Conservation (phyloP, 2,888 invertebrate genomes). For the Drosophila crucigera region DNA sequence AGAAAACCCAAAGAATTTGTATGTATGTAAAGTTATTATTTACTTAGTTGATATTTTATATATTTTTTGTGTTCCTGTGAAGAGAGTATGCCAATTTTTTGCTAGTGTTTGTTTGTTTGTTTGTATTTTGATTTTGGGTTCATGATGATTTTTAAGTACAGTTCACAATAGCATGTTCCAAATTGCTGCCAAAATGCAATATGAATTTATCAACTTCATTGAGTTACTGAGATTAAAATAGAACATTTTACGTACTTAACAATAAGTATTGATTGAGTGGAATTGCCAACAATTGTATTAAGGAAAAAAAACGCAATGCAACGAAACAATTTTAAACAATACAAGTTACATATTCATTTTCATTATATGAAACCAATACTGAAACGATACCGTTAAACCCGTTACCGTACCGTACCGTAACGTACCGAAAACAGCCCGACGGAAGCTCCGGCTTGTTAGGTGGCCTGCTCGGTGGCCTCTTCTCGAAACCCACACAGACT, state of each 20-base stretch:
- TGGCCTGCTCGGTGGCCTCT: constrained; percentile 85
- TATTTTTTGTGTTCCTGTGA: constrained; percentile 42
- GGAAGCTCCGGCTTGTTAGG: constrained; percentile 85
- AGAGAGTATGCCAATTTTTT: constrained; percentile 64
- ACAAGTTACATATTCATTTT: constrained; percentile 81
- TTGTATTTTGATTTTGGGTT: constrained; percentile 36
- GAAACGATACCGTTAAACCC: constrained; percentile 70
- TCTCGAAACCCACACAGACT: constrained; percentile 84
- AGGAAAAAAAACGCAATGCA: constrained; percentile 67
- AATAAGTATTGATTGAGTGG: constrained; percentile 45
- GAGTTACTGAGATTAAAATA: constrained; percentile 50
- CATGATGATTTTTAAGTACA: constrained; percentile 46
- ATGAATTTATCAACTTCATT: constrained; percentile 38
- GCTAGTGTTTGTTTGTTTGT: constrained; percentile 58
- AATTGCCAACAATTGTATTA: constrained; percentile 53
- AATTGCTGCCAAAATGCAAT: constrained; percentile 60
- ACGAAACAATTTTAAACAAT: constrained; percentile 79
- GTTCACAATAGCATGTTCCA: constrained; percentile 69
- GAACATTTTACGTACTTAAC: constrained; percentile 30
- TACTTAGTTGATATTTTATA: constrained; percentile 22
- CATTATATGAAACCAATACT: constrained; percentile 76
- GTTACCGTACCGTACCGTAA: constrained; percentile 50
- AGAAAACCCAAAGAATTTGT: constrained; percentile 54
- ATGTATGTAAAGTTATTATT: constrained; percentile 73
- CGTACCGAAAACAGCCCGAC: constrained; percentile 80